Percentiles rank a stretch among this genome's conserved stretches.
Evolutionary conservation across 2,797 vertebrate genomes (phyloP).

Genomic region (Eidolon dupreanum): DNA sequence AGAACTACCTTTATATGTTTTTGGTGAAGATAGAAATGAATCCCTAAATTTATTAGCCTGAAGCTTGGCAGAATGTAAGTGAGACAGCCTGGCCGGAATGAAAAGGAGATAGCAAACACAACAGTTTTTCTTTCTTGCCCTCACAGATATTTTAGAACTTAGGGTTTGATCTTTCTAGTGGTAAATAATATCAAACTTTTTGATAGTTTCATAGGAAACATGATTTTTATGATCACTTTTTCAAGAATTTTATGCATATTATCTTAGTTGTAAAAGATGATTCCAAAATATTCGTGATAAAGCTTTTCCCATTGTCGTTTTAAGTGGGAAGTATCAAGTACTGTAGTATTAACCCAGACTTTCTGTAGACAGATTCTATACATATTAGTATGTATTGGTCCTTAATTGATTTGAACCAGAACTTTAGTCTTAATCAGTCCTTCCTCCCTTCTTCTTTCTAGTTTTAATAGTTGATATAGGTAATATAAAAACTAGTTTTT

Average conservation of each 20-base stretch:
- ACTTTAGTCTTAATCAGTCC: background rate
- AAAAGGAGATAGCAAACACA: background rate
- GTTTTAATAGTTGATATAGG: background rate
- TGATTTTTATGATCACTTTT: background rate
- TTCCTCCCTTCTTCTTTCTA: background rate
- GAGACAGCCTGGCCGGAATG: background rate
- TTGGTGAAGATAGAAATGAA: background rate
- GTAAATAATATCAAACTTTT: background rate
- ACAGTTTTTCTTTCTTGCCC: background rate
- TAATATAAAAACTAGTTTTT: constrained; percentile 1
- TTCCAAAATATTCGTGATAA: background rate
- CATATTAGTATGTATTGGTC: background rate
- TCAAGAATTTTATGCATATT: background rate
- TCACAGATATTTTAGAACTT: background rate
- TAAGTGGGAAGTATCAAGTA: background rate
- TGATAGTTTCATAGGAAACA: background rate
- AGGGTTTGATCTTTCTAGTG: background rate
- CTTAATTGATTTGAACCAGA: background rate
- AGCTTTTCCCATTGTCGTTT: background rate
- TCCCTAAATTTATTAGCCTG: background rate
- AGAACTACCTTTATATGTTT: background rate
- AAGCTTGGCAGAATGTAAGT: background rate
- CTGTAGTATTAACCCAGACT: background rate
- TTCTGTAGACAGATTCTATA: background rate
- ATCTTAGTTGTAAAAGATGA: background rate